A percentile compares a stretch with the other conserved stretches of the same genome.
These are phyloP conservation scores for Catagonus wagneri DNA, from an alignment of 2,113 vertebrate genomes.

Conservation along the genomic window DNA sequence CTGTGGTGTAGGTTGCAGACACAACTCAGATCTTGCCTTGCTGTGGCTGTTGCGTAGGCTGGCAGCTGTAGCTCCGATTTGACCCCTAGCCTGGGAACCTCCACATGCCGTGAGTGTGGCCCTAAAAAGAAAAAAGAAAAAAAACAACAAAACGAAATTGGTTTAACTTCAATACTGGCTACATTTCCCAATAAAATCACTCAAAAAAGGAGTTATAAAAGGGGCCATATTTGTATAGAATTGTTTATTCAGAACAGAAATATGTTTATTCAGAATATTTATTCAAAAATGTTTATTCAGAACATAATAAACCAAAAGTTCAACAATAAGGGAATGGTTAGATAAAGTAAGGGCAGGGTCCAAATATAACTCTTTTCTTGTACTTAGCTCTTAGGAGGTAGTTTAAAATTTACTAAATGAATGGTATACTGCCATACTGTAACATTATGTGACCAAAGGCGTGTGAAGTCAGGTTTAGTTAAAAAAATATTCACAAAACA, in stretches of 20 bases:
- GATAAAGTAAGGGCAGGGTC: conserved; percentile 20
- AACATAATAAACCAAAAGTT: conserved; percentile 35
- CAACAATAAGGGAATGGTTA: background rate
- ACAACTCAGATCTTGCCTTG: no score
- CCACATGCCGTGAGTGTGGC: no score
- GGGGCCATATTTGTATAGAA: background rate
- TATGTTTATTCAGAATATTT: background rate
- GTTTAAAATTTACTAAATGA: conserved; percentile 19
- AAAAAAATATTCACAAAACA: conserved; percentile 12
- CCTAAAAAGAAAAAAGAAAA: no score
- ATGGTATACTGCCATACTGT: background rate
- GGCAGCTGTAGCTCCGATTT: no score
- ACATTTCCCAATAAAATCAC: background rate
- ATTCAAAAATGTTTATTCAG: background rate
- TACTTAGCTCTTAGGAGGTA: background rate
- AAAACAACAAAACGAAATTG: no score
- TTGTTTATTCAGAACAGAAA: background rate
- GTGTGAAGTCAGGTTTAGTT: conserved; percentile 16
- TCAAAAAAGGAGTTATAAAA: background rate
- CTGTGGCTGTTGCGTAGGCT: no score
- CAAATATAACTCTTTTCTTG: background rate
- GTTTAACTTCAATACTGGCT: conserved; percentile 6
- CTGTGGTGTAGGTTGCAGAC: no score
- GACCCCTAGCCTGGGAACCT: no score
- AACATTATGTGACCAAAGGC: background rate